Percentiles rank a stretch among this genome's conserved stretches.
phyloP scores from a whole-genome alignment of 2,113 vertebrate genomes.

The Suncus etruscus region DNA sequence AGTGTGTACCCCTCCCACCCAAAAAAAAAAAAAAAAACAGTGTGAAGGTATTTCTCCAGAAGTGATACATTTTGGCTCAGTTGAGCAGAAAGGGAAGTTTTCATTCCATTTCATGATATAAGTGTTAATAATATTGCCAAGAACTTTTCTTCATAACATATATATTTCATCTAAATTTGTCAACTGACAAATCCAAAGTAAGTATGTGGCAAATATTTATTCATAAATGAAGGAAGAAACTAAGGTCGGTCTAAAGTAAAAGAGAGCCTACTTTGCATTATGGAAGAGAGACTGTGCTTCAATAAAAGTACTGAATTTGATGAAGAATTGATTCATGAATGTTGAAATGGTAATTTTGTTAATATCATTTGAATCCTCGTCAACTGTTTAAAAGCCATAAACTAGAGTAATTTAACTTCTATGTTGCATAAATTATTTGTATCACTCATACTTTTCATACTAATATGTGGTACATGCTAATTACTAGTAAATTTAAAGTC shows the following conservation, averaged over 20 bases:
- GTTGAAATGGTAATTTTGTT: not conserved
- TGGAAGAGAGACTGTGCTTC: not conserved
- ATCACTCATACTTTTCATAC: not conserved
- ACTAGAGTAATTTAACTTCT: not conserved
- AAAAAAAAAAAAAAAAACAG: not conserved
- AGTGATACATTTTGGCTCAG: not conserved
- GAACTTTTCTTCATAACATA: not conserved
- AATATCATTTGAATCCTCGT: not conserved
- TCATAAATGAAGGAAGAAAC: not conserved
- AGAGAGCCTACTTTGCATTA: not conserved
- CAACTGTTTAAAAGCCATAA: not conserved
- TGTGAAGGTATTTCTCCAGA: not conserved
- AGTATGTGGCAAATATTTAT: not conserved
- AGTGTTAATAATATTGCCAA: not conserved
- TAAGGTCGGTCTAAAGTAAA: not conserved
- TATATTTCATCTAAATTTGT: not conserved
- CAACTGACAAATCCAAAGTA: not conserved
- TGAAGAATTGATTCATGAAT: not conserved
- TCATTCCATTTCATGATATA: not conserved
- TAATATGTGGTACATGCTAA: not conserved
- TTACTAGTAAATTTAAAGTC: not conserved
- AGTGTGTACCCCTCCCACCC: too few species aligned
- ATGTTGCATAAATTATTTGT: not conserved
- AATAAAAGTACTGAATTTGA: constrained; percentile 26
- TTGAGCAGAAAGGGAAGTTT: not conserved